Conservation (phyloP, 1,140 invertebrate genomes). For the Cydia amplana region DNA sequence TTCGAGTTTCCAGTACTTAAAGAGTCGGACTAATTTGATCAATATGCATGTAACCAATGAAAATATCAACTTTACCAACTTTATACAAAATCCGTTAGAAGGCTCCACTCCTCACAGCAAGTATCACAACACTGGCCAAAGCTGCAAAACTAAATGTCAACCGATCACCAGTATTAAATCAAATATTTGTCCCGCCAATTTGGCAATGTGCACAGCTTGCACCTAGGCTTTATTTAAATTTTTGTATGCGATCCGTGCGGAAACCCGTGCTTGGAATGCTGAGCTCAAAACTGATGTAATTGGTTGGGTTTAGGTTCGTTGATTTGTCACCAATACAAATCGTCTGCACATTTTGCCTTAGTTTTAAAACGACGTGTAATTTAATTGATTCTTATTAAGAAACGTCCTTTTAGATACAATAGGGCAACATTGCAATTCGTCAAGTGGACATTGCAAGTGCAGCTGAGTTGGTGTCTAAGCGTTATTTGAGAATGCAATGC, state of each 20-base stretch:
- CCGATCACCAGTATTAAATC: not conserved
- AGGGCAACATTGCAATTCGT: not conserved
- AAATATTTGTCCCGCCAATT: conserved; percentile 8
- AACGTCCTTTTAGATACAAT: not conserved
- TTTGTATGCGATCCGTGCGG: not conserved
- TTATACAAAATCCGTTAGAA: not conserved
- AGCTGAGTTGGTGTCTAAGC: not conserved
- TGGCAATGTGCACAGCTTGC: conserved; percentile 15
- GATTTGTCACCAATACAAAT: too few relatives aligned
- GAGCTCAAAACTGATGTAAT: not conserved
- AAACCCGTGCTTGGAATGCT: not conserved
- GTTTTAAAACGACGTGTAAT: not conserved
- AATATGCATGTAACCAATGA: not conserved
- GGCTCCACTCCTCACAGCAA: not conserved
- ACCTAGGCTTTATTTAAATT: conserved; percentile 2
- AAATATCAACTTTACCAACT: not conserved
- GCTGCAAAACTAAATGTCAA: not conserved
- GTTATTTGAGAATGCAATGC: conserved; percentile 11
- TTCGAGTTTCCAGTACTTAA: not conserved
- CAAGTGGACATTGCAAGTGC: conserved; percentile 3
- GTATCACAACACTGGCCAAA: not conserved
- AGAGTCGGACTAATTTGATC: too few relatives aligned
- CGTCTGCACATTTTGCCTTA: not conserved
- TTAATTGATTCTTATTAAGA: not conserved
- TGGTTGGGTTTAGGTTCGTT: not conserved